A percentile compares a stretch with the other conserved stretches of the same genome.
Evolutionary conservation across 2,888 invertebrate species (phyloP).

Genomic region (Orgyia antiqua): DNA sequence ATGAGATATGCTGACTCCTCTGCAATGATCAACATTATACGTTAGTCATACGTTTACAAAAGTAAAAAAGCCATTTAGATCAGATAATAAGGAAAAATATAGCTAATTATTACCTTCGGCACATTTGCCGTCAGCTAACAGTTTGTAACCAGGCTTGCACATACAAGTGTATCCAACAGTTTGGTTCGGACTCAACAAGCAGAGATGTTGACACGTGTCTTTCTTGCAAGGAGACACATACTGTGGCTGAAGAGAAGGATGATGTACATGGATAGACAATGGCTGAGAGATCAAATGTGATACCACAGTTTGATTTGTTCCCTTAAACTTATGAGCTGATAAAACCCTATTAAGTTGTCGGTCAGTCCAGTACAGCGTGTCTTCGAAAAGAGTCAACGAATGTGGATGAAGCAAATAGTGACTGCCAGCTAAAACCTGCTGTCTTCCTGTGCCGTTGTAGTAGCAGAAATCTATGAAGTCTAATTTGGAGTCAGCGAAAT

Average conservation of each 20-base stretch:
- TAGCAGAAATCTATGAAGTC: conserved; percentile 99
- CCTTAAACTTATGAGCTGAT: conserved; percentile 94
- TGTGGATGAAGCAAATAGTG: conserved; percentile 97
- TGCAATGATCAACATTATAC: conserved; percentile 35
- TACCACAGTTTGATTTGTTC: conserved; percentile 94
- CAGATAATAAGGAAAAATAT: no score
- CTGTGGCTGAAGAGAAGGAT: conserved; percentile 94
- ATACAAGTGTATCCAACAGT: conserved; percentile 88
- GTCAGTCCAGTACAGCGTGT: conserved; percentile 98
- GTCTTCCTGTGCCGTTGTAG: conserved; percentile 94
- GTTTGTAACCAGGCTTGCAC: conserved; percentile 92
- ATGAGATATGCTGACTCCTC: conserved; percentile 94
- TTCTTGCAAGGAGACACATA: conserved; percentile 85
- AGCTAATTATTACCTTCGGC: conserved; percentile 69
- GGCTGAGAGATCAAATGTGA: conserved; percentile 97
- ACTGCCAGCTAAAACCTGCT: conserved; percentile 91
- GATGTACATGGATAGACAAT: conserved; percentile 95
- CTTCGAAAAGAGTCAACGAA: conserved; percentile 96
- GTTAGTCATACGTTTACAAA: not conserved
- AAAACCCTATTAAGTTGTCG: conserved; percentile 93
- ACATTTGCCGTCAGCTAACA: conserved; percentile 83
- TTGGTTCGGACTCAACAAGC: conserved; percentile 89
- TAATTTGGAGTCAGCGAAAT: conserved; percentile 97
- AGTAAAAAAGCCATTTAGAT: no score
- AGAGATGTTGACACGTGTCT: conserved; percentile 89